Evolutionary conservation across 2,113 vertebrate genomes (phyloP).

Genomic region (Hystrix brachyura): DNA sequence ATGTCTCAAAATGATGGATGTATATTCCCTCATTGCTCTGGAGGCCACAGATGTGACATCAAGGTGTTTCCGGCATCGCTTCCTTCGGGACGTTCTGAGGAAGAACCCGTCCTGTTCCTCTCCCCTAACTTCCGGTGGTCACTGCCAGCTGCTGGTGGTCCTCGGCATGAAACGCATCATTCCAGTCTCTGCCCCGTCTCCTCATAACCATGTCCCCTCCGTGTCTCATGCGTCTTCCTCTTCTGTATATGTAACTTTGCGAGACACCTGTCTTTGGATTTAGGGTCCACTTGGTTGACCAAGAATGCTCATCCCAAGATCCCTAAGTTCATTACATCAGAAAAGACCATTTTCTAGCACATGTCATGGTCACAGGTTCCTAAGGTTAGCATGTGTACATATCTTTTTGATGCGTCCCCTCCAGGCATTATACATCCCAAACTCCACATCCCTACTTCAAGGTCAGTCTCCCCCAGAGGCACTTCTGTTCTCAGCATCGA

Average conservation of each 20-base stretch:
- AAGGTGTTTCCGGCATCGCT: fast-evolving
- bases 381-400: neutral
- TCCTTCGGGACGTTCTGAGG: neutral
- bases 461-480: neutral
- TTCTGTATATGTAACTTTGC: neutral
- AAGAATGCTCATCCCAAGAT: neutral
- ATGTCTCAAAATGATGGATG: neutral
- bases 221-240: neutral
- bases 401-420: neutral
- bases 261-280: neutral
- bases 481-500: neutral
- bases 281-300: neutral
- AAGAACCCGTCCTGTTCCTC: fast-evolving
- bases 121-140: too few relatives aligned
- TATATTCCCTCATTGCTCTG: neutral
- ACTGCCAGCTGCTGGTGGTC: neutral
- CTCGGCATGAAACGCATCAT: fast-evolving
- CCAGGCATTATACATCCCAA: too few relatives aligned
- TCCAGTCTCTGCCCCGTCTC: neutral
- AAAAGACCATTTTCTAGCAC: neutral
- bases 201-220: too few relatives aligned
- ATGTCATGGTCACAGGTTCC: neutral
- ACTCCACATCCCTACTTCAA: neutral
- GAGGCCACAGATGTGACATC: neutral
- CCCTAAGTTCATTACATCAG: neutral